Conservation (phyloP, 2,797 vertebrate genomes). For the Bucorvus abyssinicus region DNA sequence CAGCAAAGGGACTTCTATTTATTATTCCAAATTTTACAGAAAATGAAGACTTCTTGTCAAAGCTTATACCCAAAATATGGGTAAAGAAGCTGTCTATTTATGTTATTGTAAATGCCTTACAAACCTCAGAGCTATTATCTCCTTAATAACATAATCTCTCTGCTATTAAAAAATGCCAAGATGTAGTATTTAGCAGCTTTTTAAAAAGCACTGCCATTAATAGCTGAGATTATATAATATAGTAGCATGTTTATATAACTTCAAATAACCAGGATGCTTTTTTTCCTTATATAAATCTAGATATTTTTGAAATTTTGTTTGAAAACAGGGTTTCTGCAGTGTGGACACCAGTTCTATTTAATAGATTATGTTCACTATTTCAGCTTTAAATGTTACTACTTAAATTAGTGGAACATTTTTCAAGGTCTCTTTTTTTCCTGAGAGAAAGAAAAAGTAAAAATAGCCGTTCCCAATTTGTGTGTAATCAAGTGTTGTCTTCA, state of each 20-base stretch:
- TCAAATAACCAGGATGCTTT: neutral
- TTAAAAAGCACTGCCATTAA: neutral
- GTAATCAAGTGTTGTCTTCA: neutral
- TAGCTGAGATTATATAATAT: conserved; percentile 17
- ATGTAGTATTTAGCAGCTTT: neutral
- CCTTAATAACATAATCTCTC: neutral
- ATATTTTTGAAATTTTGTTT: neutral
- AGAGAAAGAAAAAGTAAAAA: neutral
- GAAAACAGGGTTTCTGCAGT: neutral
- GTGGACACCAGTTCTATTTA: neutral
- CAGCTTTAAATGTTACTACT: neutral
- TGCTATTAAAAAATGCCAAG: neutral
- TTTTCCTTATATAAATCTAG: neutral
- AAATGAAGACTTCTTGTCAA: neutral
- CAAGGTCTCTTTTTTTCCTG: neutral
- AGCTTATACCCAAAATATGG: neutral
- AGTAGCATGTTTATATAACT: conserved; percentile 11
- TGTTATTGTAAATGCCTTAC: neutral
- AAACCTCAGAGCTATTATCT: neutral
- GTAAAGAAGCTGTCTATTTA: neutral
- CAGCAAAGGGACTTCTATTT: neutral
- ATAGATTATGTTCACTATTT: neutral
- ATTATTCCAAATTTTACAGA: neutral
- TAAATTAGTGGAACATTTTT: neutral
- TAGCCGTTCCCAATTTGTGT: neutral